Base-by-base conservation (phyloP, 1,140 invertebrate species). In the Drosophila fuyamai region DNA sequence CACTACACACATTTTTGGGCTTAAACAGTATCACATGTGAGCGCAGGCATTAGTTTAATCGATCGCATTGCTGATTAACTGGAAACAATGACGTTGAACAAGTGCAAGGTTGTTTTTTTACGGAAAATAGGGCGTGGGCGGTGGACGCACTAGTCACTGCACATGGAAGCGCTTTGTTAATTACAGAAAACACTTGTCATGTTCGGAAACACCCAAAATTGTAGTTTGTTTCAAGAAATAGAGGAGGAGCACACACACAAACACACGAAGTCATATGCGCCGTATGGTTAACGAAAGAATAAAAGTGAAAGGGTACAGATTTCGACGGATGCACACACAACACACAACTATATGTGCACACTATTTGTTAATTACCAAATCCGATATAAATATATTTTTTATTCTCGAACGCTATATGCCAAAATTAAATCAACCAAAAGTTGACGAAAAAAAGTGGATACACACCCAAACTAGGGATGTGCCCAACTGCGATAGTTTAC, bases 381-480 rank as follows among this genome's bases (percentile, higher is more conserved):
- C 74, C 70, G 18, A 8, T 43, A 44, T 43, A 46, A 40, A 43
- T 60, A 6, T 58, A 48, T 5, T 63, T 60, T 70, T 62, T 58
- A 62, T 55, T 57, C 43, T 55, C 61, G 67, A 79, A 71, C 66
- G 29, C 40, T 67, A 32, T 16, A 41, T 53, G 46, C 36, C 40
- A 50, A 66, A 76, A 61, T 60, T 54, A 46, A 43, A 54, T 60
- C 57, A 46, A 43, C 29, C 60, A 65, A 50, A 68, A 40, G 66
- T 73, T 56, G 53, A 75, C 32, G 46, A 75, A 55, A 57, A 63
- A 67, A 86, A 83, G 81, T 86, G 71, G 83, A 88, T 88, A 88
- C 83, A 88, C 84, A 88, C 83, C 83, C 83, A 82, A 88, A 73
- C 59, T 70, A 79, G 66, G 44, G 73, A 81, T 66, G 79, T n/a